Base-by-base conservation (phyloP, 2,888 invertebrate genomes). In the Myathropa florea region DNA sequence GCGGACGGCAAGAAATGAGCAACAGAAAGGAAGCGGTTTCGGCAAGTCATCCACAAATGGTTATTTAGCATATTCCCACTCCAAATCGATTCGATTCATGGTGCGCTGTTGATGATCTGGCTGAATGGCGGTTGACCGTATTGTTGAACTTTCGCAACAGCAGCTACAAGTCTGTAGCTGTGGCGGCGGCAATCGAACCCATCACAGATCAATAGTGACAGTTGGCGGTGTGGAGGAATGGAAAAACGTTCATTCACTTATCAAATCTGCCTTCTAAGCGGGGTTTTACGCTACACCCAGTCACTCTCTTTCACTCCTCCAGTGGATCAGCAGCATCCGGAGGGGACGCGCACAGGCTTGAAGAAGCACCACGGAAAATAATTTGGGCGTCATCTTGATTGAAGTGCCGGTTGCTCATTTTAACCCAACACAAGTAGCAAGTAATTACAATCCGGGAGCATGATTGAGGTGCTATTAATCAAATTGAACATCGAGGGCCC, bases 401-500 rank as follows among this genome's bases (percentile, higher is more conserved):
- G 82, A 82, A 80, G 87, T 72, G 79, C 81, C 77, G 81, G 75
- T 77, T 81, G 80, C 61, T 83, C 73, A 86, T 82, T 85, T 85
- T 72, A 88, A 88, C 79, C 89, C 87, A 89, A 89, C 88, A 88
- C 89, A 89, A 89, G 89, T 89, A 89, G 89, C 89, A 88, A 88
- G 88, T 89, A 89, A 89, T 89, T 89, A 89, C 88, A 88, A 89
- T 88, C 81, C 83, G 85, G 77, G 78, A 81, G 82, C 82, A 81
- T 84, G 82, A 82, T 82, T 86, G 85, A 85, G 84, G 84, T 85
- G 84, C 84, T 81, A 81, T 85, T 85, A 85, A 65, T 71, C 36
- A 73, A 83, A 80, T 76, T 80, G 80, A 88, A 76, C 76, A 72
- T 77, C 46, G 67, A 80, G 61, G 26, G 73, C 63, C 55, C 80